Base-by-base conservation (phyloP, 2,797 vertebrate species). In the Spondyliosoma cantharus region DNA sequence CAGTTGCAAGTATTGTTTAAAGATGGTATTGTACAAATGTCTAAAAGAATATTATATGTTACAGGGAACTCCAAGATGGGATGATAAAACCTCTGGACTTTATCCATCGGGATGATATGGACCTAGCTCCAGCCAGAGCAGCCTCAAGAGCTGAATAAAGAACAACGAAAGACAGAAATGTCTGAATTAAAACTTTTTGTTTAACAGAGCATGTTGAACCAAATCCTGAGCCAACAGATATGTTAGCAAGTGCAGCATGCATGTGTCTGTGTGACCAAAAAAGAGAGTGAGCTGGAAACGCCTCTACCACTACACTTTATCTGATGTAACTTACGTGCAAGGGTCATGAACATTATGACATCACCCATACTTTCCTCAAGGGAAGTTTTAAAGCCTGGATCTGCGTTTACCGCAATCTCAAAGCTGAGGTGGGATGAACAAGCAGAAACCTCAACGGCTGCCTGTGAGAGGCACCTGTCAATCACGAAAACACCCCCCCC, bases 11-110 rank as follows among this genome's bases (percentile, higher is more conserved):
- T 29, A 19, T 48, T 13, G 22, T 0, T 66, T 50, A n/a, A 7
- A n/a, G 37, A 56, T 16, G 37, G 9, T 3, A 15, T 7, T 22
- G 8, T 71, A n/a, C 15, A 61, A 45, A 64, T 59, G 42, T 58
- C 15, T 88, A 64, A 85, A 56, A 64, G 25, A 49, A 52, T 29
- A 7, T 3, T 76, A 0, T 80, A 29, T 88, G 49, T 92, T 90
- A 6, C 87, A 94, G 93, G 81, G 87, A 87, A 8, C 66, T 61
- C 25, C 91, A 94, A n/a, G 20, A 78, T 9, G 92, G 92, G 56
- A 91, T 92, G 90, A 90, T 94, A 48, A 93, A 90, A 79, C 91
- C 92, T 70, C 54, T 74, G 71, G 87, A 94, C 84, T 93, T 94
- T 24, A 87, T 89, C 48, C 3, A 82, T 75, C 60, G 22, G 42